Base-by-base conservation (phyloP, 2,797 vertebrate species). In the Falco biarmicus region DNA sequence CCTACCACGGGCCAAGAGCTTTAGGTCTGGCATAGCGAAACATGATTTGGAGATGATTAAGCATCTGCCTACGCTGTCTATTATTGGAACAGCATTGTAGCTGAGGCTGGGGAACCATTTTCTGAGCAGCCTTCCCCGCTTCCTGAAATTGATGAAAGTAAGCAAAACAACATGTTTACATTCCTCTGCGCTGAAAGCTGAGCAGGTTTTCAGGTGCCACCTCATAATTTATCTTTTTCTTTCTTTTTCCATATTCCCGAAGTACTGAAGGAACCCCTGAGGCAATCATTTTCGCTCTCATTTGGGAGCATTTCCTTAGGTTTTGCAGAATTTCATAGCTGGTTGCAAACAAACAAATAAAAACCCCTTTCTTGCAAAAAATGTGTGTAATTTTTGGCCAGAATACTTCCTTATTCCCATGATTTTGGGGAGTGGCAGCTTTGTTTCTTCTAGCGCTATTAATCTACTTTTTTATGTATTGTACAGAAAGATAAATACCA, bases 21-120 rank as follows among this genome's bases (percentile, higher is more conserved):
- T 91, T 86, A 37, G 75, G 13, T 86, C 94, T 88, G 89, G 82
- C 94, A 69, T 1, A 21, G 79, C 8, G 13, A 61, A 53, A 75
- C 71, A 32, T 65, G 92, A 78, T 86, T 95, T 65, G 87, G 56
- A 18, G 87, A 59, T 92, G 95, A 94, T 96, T 11, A 84, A 96
- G 89, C 78, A 71, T 86, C 87, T 91, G 93, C 95, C 93, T 22
- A 4, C 1, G 0, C 90, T n/a, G 57, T 80, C 96, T 95, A n/a
- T 96, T 92, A 75, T 75, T 94, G 95, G 94, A 93, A 31, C 56
- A 16, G 84, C 65, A 9, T 5, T 0, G 5, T 6, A 60, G 87
- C 84, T 3, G 71, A 15, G 75, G 57, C 78, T 47, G 45, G 71
- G 60, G 92, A 92, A 39, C 78, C 89, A n/a, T 92, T 69, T 87